Evolutionary conservation across 2,113 vertebrate species (phyloP).

Genomic region (Alexandromys fortis): DNA sequence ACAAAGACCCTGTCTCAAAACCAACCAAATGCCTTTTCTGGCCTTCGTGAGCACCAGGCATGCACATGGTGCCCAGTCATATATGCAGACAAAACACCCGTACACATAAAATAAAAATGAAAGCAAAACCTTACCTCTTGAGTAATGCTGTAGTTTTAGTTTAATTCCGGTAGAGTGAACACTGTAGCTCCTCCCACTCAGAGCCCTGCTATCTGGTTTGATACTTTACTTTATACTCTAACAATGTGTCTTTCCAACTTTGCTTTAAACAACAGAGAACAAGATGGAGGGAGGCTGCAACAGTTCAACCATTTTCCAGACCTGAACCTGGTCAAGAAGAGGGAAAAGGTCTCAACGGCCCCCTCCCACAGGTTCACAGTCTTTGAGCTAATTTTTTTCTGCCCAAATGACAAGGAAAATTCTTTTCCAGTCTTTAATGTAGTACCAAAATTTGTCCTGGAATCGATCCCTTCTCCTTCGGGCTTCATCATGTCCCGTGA

Average conservation of each 20-base stretch:
- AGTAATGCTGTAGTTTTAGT: not conserved
- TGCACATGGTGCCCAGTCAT: not conserved
- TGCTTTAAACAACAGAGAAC: constrained; percentile 16
- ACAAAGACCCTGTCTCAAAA: too few species aligned
- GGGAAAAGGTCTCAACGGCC: not conserved
- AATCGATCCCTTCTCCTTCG: constrained; percentile 39
- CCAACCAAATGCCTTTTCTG: not conserved
- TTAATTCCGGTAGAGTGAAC: not conserved
- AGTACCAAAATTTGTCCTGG: constrained; percentile 68
- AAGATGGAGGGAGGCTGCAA: not conserved
- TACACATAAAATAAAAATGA: not conserved
- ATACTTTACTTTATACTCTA: not conserved
- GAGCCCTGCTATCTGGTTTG: constrained; percentile 19
- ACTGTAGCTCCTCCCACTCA: not conserved
- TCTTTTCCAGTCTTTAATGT: constrained; percentile 62
- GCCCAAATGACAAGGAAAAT: constrained; percentile 21
- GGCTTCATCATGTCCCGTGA: constrained; percentile 49
- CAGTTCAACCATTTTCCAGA: constrained; percentile 14
- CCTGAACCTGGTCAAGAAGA: not conserved
- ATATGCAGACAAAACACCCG: not conserved
- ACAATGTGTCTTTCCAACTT: not conserved
- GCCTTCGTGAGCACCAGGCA: not conserved
- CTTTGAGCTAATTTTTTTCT: constrained; percentile 42
- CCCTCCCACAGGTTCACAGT: not conserved
- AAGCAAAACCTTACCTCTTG: not conserved